Conservation (phyloP, 1,140 invertebrate species). For the Drosophila trapezifrons region DNA sequence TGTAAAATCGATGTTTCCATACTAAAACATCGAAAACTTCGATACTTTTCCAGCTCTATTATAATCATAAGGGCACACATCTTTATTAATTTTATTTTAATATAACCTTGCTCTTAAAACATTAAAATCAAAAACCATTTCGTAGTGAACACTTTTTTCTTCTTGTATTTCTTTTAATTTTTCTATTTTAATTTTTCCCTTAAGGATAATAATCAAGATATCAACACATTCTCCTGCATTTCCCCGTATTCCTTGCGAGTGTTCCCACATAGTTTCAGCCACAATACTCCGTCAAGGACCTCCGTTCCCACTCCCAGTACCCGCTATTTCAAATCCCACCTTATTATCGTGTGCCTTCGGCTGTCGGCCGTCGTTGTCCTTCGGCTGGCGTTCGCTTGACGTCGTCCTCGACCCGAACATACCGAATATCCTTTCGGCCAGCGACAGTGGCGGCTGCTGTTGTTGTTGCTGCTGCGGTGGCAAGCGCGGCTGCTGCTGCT, state of each 20-base stretch:
- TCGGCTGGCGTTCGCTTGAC: background rate
- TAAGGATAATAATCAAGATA: no score
- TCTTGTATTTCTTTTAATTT: no score
- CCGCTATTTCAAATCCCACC: background rate
- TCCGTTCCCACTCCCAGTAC: background rate
- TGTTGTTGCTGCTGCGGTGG: conserved; percentile 20
- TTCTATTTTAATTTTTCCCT: no score
- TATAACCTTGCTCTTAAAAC: no score
- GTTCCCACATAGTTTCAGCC: background rate
- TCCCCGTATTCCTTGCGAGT: background rate
- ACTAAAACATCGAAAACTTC: no score
- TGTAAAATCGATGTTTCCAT: no score
- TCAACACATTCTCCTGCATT: background rate
- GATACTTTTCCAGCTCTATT: no score
- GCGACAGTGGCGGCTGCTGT: background rate
- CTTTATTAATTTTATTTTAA: no score
- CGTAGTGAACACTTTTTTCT: no score
- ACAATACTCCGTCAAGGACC: no score
- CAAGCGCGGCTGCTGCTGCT: conserved; percentile 8
- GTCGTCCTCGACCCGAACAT: conserved; percentile 15
- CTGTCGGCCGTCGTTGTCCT: background rate
- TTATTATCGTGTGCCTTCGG: background rate
- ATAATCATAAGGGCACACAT: no score
- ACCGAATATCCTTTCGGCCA: conserved; percentile 23
- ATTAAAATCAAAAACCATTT: no score